phyloP scores from a whole-genome alignment of 2,797 vertebrate species.

The Thripadectes ignobilis region DNA sequence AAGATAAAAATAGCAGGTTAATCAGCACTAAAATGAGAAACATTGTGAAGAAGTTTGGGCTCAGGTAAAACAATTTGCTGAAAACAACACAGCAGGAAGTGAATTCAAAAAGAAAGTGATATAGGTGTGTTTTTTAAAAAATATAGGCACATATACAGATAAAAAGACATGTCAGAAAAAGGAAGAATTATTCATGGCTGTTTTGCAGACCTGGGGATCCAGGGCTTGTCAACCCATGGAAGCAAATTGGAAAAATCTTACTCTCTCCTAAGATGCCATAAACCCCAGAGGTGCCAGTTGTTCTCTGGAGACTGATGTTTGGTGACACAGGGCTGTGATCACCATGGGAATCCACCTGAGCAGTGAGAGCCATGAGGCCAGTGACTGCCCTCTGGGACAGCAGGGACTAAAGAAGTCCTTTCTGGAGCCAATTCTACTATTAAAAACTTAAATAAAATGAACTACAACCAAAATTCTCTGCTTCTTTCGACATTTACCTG shows the following conservation, averaged over 20 bases:
- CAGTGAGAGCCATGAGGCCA: not conserved
- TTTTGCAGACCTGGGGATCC: not conserved
- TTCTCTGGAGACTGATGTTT: not conserved
- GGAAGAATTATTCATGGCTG: not conserved
- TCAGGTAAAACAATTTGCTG: not conserved
- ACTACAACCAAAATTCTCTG: not conserved
- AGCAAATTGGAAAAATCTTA: not conserved
- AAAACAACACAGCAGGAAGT: conserved; percentile 13
- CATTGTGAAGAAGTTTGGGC: not conserved
- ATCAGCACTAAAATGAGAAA: conserved; percentile 16
- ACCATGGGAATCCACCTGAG: not conserved
- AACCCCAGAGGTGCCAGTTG: not conserved
- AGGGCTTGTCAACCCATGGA: not conserved
- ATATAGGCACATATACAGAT: not conserved
- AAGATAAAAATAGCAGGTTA: conserved; percentile 43
- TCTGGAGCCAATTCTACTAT: not conserved
- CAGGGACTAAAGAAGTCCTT: not conserved
- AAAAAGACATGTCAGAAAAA: not conserved
- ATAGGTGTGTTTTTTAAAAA: not conserved
- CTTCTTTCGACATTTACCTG: not conserved
- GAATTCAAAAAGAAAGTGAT: not conserved
- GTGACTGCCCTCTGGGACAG: not conserved
- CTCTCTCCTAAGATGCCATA: not conserved
- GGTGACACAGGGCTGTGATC: not conserved
- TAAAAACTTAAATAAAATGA: not conserved